A percentile compares a stretch with the other conserved stretches of the same genome.
Evolutionary conservation across 1,140 invertebrate genomes (phyloP).

Genomic region (Drosophila nasuta): DNA sequence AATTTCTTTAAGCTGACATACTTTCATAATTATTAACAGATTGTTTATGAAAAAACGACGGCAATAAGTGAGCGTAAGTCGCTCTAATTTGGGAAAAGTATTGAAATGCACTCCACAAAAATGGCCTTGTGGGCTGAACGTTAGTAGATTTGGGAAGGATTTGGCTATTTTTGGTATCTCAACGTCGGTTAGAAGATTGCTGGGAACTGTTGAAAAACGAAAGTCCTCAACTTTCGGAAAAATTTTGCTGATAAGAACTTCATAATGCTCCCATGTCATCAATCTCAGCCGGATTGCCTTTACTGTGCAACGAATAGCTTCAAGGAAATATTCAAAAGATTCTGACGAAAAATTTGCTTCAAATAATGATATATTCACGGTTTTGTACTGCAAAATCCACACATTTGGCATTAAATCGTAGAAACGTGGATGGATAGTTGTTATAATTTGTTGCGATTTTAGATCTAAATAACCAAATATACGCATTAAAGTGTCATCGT

Average conservation of each 20-base stretch:
- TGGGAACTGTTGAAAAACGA: constrained; percentile 39
- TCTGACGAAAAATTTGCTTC: constrained; percentile 15
- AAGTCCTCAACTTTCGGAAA: constrained; percentile 56
- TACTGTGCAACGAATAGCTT: constrained; percentile 27
- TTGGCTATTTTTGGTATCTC: constrained; percentile 37
- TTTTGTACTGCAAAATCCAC: constrained; percentile 42
- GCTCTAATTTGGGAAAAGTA: constrained; percentile 33
- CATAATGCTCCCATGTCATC: constrained; percentile 12
- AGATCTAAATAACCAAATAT: constrained; percentile 54
- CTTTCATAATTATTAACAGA: constrained; percentile 36
- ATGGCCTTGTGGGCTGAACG: constrained; percentile 59
- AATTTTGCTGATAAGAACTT: constrained; percentile 14
- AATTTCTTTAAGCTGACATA: constrained; percentile 36
- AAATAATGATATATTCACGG: constrained; percentile 27
- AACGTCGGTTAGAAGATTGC: constrained; percentile 29
- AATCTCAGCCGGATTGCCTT: constrained; percentile 32
- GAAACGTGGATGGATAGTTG: constrained; percentile 44
- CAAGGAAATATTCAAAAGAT: constrained; percentile 42
- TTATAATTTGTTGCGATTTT: constrained; percentile 30
- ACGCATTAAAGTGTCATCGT: constrained; percentile 48
- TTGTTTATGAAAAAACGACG: constrained; percentile 7
- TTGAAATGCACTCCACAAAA: constrained; percentile 51
- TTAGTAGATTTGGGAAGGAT: constrained; percentile 57
- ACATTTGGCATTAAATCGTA: constrained; percentile 37
- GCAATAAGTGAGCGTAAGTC: constrained; percentile 53